Base-by-base conservation (phyloP, 35 echinoderm and acorn worm species). In the Lytechinus pictus region DNA sequence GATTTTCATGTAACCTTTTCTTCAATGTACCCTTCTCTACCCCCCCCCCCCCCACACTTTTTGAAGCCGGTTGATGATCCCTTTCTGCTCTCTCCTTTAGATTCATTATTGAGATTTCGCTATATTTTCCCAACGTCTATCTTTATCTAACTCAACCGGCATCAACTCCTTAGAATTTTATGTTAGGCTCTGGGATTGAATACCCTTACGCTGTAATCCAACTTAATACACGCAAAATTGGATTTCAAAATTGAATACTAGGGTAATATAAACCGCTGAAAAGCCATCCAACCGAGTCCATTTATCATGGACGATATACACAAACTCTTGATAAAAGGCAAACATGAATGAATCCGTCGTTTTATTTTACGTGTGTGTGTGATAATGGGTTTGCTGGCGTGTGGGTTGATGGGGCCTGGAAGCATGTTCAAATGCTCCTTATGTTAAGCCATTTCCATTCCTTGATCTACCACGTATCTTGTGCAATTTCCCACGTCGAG, bases 141-240 rank as follows among this genome's bases (percentile, higher is more conserved):
- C 66, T 79, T 79, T 79, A 79, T 79, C 66, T 79, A 79, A 7
- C 66, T 79, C 66, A 79, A 44, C 66, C 8, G 19, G 66, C 24
- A 3, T 79, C 66, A n/a, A 79, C 66, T 79, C 19, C 66, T 24
- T 79, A 6, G 66, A 79, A n/a, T 79, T 58, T 79, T 79, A 79
- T 79, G 66, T 79, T 79, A 79, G 66, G 66, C 88, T 44, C 88
- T 12, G 29, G 88, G 88, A 90, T 90, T 54, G 88, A 90, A 90
- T 90, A 90, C 88, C 88, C 88, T 52, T 52, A 90, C 88, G 88
- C 88, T 44, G 88, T 90, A 90, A 90, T 90, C 88, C 88, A 44
- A 90, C 88, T 90, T 90, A 90, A 90, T 90, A 90, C 88, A 90
- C 88, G n/a, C 29, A 90, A 90, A 90, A 90, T 90, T 90, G 88